Conservation (phyloP, 1,140 invertebrate genomes). For the Pinna nobilis region DNA sequence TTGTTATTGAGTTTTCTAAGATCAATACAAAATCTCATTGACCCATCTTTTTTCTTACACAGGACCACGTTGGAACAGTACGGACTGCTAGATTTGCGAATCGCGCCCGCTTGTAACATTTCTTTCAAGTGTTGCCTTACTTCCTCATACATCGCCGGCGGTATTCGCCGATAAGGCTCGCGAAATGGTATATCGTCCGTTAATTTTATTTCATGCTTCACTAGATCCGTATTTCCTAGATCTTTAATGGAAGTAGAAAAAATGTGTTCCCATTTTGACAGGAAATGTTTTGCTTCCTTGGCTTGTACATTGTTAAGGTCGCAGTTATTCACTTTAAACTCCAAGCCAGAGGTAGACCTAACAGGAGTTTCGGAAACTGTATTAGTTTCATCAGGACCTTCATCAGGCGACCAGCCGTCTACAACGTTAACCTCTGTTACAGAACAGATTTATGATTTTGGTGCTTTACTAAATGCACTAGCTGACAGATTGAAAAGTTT, state of each 20-base stretch:
- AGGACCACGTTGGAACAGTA: slow-evolving; percentile 76
- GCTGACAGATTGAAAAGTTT: slow-evolving; percentile 26
- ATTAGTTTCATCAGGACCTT: background rate
- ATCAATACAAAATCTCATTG: slow-evolving; percentile 58
- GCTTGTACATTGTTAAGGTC: no score
- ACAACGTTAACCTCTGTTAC: slow-evolving; percentile 32
- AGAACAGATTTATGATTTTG: slow-evolving; percentile 7
- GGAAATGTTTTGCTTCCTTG: no score
- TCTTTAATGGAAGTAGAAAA: slow-evolving; percentile 39
- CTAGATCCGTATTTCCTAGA: slow-evolving; percentile 35
- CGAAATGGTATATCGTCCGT: slow-evolving; percentile 31
- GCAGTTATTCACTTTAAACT: background rate
- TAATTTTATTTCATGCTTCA: slow-evolving; percentile 36
- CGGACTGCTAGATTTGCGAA: slow-evolving; percentile 57
- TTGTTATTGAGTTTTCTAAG: slow-evolving; percentile 15
- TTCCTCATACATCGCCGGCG: slow-evolving; percentile 65
- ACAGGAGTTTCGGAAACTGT: background rate
- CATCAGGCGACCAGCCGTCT: background rate
- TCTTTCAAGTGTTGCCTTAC: slow-evolving; percentile 39
- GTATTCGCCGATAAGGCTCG: slow-evolving; percentile 59
- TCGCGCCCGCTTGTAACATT: slow-evolving; percentile 39
- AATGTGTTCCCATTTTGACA: slow-evolving; percentile 16
- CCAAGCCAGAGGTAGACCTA: no score
- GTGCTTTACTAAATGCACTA: background rate
- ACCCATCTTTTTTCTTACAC: slow-evolving; percentile 74